Evolutionary conservation across 2,113 vertebrate species (phyloP).

Genomic region (Chauna torquata): DNA sequence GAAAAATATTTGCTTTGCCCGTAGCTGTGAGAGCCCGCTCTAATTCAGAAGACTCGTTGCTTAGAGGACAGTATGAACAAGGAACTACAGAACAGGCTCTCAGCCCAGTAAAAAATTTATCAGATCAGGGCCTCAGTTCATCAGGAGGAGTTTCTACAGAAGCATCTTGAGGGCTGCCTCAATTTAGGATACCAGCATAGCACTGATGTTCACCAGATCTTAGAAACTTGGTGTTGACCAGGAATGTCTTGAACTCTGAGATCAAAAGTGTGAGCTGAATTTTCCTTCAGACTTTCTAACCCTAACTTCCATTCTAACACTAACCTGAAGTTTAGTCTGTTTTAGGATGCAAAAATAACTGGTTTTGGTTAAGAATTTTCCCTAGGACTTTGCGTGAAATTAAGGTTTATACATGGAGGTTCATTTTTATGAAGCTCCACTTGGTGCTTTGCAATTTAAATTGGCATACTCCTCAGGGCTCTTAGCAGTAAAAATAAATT

Average conservation of each 20-base stretch:
- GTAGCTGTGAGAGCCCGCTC: background rate
- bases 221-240: background rate
- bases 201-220: background rate
- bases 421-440: background rate
- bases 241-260: background rate
- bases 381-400: background rate
- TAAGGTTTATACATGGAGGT: background rate
- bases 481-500: background rate
- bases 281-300: background rate
- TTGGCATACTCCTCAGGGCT: background rate
- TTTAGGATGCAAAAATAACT: background rate
- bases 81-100: background rate
- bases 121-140: background rate
- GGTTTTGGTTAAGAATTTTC: background rate
- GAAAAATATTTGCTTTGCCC: background rate
- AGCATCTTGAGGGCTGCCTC: background rate
- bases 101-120: background rate
- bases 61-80: background rate
- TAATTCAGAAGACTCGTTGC: background rate
- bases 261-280: background rate
- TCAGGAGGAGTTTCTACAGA: background rate
- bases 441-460: background rate
- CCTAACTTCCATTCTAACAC: background rate
- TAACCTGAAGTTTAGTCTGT: background rate
- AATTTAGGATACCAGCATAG: background rate